A percentile compares a stretch with the other conserved stretches of the same genome.
Conservation (phyloP, 1,140 invertebrate genomes). For the Wiebesia pumilae region DNA sequence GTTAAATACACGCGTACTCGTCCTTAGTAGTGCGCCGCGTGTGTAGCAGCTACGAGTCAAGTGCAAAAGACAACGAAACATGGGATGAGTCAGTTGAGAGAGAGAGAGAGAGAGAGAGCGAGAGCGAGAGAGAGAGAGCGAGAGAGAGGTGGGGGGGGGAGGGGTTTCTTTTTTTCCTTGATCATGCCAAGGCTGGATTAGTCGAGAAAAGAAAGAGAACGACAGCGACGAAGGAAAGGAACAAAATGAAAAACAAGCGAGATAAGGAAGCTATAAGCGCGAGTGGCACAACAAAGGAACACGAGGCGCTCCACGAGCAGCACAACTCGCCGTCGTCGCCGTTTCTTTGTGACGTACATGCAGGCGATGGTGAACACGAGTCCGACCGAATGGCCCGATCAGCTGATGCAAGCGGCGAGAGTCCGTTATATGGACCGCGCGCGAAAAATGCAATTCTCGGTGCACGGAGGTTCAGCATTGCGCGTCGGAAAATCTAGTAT, state of each 20-base stretch:
- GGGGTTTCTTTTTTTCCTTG: background rate
- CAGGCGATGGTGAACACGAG: too few relatives aligned
- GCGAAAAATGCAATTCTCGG: too few relatives aligned
- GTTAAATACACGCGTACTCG: background rate
- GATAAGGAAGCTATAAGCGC: constrained; percentile 45
- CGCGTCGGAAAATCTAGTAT: too few relatives aligned
- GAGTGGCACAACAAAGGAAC: constrained; percentile 42
- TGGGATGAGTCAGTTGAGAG: constrained; percentile 15
- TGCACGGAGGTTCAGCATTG: too few relatives aligned
- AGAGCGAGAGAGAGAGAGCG: too few relatives aligned
- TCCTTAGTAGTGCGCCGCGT: too few relatives aligned
- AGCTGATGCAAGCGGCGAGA: constrained; percentile 20
- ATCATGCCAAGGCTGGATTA: background rate
- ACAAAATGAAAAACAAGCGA: background rate
- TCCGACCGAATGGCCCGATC: constrained; percentile 4
- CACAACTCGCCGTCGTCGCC: constrained; percentile 53
- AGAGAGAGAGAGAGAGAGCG: too few relatives aligned
- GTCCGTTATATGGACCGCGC: background rate
- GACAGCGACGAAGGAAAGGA: background rate
- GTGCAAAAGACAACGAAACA: constrained; percentile 13
- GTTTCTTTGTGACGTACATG: constrained; percentile 58
- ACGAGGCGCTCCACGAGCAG: too few relatives aligned
- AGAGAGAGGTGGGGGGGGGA: too few relatives aligned
- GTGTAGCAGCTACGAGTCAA: background rate
- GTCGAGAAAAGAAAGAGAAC: background rate